Evolutionary conservation across 2,888 invertebrate genomes (phyloP).

Genomic region (Proisotoma minuta): DNA sequence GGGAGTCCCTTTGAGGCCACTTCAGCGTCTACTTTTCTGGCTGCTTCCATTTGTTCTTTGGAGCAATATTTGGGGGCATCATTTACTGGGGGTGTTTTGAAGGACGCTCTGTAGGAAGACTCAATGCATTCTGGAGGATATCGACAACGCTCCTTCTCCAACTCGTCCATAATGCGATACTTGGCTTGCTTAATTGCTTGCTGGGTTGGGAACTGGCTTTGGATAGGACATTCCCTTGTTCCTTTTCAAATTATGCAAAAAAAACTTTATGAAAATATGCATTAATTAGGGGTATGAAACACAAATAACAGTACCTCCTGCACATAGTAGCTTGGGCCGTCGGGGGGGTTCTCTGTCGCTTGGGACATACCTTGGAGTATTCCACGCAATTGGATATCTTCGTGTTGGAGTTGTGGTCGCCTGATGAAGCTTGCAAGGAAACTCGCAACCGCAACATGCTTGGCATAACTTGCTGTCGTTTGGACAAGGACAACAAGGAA

Average conservation of each 20-base stretch:
- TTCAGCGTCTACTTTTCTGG: constrained; percentile 26
- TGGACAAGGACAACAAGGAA: constrained; percentile 45
- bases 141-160: constrained; percentile 42
- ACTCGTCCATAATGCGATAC: constrained; percentile 34
- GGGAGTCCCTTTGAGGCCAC: constrained; percentile 38
- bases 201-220: constrained; percentile 44
- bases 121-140: constrained; percentile 41
- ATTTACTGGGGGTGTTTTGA: constrained; percentile 36
- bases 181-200: constrained; percentile 42
- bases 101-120: constrained; percentile 39
- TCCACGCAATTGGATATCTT: constrained; percentile 40
- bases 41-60: constrained; percentile 33
- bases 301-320: constrained; percentile 28
- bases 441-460: constrained; percentile 44
- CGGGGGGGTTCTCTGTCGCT: constrained; percentile 38
- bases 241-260: constrained; percentile 11
- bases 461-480: constrained; percentile 36
- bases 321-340: constrained; percentile 40
- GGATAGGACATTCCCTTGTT: constrained; percentile 44
- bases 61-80: constrained; percentile 42
- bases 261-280: background rate
- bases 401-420: constrained; percentile 41
- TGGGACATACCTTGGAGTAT: constrained; percentile 42
- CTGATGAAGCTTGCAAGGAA: constrained; percentile 45
- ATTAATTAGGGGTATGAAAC: background rate